Conservation (phyloP, 2,797 vertebrate genomes). For the Siniperca obscura region DNA sequence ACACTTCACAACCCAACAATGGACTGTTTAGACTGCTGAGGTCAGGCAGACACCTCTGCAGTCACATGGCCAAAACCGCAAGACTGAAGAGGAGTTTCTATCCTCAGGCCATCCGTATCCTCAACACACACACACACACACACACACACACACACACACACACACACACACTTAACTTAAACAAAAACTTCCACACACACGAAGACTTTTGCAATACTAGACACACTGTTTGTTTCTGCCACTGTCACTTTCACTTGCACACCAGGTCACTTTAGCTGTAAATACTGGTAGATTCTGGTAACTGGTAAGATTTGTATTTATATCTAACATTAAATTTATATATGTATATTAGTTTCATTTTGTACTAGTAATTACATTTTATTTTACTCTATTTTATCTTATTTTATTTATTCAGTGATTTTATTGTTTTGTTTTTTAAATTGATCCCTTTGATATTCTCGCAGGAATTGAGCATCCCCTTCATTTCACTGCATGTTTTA, state of each 20-base stretch:
- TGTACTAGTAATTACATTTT: neutral
- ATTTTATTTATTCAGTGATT: too few relatives aligned
- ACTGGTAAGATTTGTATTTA: too few relatives aligned
- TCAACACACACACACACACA: too few relatives aligned
- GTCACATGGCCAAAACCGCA: neutral
- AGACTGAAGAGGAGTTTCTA: neutral
- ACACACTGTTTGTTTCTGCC: neutral
- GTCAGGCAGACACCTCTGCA: neutral
- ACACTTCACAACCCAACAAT: neutral
- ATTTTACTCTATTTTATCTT: too few relatives aligned
- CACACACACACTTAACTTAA: too few relatives aligned
- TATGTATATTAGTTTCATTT: too few relatives aligned
- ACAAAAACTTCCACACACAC: neutral
- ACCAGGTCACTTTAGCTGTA: neutral
- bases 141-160: too few relatives aligned
- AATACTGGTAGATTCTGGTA: neutral
- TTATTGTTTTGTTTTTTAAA: too few relatives aligned
- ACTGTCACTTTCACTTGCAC: neutral
- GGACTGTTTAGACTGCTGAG: constrained; percentile 1
- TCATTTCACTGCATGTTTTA: too few relatives aligned
- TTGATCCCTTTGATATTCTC: too few relatives aligned
- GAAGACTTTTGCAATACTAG: neutral
- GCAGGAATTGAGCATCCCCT: too few relatives aligned
- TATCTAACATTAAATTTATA: too few relatives aligned
- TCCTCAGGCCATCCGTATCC: neutral